phyloP scores from a whole-genome alignment of 2,113 vertebrate genomes.

The Pavo muticus region DNA sequence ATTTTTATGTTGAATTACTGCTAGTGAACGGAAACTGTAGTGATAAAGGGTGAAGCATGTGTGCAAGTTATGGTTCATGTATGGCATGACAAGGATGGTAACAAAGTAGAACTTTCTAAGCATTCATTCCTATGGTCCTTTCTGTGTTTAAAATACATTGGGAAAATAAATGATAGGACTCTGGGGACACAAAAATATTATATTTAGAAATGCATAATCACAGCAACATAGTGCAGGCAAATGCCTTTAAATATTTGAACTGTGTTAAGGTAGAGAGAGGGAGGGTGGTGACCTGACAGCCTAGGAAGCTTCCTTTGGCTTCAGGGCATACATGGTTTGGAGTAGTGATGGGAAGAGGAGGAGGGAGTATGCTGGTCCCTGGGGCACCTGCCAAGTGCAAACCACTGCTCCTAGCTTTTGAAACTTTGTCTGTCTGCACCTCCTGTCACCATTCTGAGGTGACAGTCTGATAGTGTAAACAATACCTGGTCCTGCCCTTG shows the following conservation, averaged over 20 bases:
- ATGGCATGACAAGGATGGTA: background rate
- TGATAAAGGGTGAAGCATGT: background rate
- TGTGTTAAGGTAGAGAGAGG: background rate
- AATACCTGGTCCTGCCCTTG: background rate
- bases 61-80: background rate
- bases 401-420: background rate
- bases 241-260: background rate
- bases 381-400: rapidly evolving
- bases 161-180: background rate
- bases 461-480: rapidly evolving
- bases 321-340: background rate
- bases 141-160: background rate
- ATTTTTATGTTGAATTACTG: background rate
- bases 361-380: background rate
- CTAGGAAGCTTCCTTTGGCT: background rate
- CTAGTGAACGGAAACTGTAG: background rate
- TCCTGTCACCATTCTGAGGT: background rate
- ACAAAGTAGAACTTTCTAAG: background rate
- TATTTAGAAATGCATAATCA: background rate
- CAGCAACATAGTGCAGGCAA: background rate
- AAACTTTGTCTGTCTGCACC: background rate
- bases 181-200: background rate
- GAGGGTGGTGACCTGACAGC: background rate
- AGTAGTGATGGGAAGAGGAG: background rate
- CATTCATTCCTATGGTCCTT: background rate